Evolutionary conservation across 2,888 invertebrate genomes (phyloP), one percentile per base, ranked within the genome.

Genomic region (Nineta flava): DNA sequence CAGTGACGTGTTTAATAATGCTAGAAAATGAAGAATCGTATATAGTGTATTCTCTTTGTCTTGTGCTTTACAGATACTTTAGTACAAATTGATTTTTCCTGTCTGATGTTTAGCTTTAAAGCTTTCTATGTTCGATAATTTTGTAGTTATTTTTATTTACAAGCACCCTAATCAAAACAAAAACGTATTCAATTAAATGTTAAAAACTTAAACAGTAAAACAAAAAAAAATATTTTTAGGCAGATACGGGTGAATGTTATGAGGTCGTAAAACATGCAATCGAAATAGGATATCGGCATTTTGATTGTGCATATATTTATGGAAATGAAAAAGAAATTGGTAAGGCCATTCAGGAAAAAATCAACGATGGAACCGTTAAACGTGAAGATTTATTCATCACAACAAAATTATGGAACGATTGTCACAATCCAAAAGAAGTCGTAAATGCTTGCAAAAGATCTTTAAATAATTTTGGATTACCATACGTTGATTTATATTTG

Each of bases 381-480:
- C 73, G 87, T n/a, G 77, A 80, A 58, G 79, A 82, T 17, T 63
- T 87, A 0, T 86, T 84, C 62, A 71, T 86, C 54, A 81, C 81
- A 0, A 83, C 83, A 47, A 87, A 91, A 75, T 65, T 90, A 2
- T 93, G 93, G 93, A 90, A 91, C 69, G 90, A 87, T 0, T 87
- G 78, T 65, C 94, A 95, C 63, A 76, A 77, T 15, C 76, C 78
- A 0, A 84, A 87, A 31, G 35, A 60, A 50, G 66, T 67, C 4
- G 63, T 64, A 10, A 60, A 61, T n/a, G 58, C 65, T 10, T 61
- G 65, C 31, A 63, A 59, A 54, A 57, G 64, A 5, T 74, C 75
- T 0, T 57, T 77, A 50, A 52, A 59, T 1, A 66, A 69, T 6
- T 66, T 77, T 10, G 73, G 74, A 52, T 58, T 73, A 55, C 65